phyloP scores from a whole-genome alignment of 2,888 invertebrate species.

The Cephus pygmeus region DNA sequence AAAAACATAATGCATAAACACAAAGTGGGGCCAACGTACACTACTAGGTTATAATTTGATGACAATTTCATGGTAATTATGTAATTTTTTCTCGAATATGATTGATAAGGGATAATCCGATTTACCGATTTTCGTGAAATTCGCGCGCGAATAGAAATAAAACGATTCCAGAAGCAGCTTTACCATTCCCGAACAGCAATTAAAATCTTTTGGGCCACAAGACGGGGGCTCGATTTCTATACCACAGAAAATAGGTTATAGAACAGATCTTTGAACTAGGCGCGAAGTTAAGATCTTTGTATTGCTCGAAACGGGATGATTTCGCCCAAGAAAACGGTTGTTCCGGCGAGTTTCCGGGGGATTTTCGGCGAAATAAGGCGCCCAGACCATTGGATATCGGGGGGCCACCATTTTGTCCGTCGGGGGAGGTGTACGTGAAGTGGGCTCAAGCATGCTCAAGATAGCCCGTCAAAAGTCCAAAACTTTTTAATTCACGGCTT shows the following conservation, averaged over 20 bases:
- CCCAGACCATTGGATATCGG: conserved; percentile 56
- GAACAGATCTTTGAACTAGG: conserved; percentile 28
- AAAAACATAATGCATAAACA: conserved; percentile 52
- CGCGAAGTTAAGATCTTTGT: conserved; percentile 14
- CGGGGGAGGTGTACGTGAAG: conserved; percentile 66
- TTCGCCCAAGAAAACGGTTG: conserved; percentile 18
- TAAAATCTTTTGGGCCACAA: conserved; percentile 50
- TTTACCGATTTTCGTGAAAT: neutral
- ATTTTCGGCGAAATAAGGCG: conserved; percentile 52
- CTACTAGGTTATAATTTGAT: conserved; percentile 54
- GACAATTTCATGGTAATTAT: conserved; percentile 32
- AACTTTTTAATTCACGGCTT: conserved; percentile 29
- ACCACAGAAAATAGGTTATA: conserved; percentile 56
- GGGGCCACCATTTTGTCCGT: conserved; percentile 68
- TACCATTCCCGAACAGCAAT: conserved; percentile 49
- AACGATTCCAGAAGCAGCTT: conserved; percentile 32
- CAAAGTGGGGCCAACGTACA: conserved; percentile 44
- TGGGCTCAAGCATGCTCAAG: conserved; percentile 62
- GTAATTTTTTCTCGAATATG: neutral
- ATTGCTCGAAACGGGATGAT: conserved; percentile 30
- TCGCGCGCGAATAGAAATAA: conserved; percentile 15
- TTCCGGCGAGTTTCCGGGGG: conserved; percentile 33
- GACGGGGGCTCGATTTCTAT: conserved; percentile 45
- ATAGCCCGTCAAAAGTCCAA: conserved; percentile 56
- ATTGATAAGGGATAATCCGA: neutral